phyloP scores from a whole-genome alignment of 92 coral and sea anemone genomes.

The Zoanthus gigantus region DNA sequence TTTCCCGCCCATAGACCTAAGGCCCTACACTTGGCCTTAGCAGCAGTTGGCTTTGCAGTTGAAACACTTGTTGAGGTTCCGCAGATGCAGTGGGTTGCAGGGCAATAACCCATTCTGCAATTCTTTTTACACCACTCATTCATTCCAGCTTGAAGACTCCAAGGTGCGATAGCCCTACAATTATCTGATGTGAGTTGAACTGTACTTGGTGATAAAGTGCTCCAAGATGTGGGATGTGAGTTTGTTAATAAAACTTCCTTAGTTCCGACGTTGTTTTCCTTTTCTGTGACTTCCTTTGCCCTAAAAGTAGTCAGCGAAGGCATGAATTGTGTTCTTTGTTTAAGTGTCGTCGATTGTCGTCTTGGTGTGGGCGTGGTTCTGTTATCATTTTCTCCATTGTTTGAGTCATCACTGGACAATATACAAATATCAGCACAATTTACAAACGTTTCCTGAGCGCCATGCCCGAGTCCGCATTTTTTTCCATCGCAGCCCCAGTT shows the following conservation, averaged over 20 bases:
- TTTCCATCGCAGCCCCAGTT: slow-evolving; percentile 40
- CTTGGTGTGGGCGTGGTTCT: neutral
- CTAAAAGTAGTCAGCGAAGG: neutral
- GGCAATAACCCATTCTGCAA: slow-evolving; percentile 15
- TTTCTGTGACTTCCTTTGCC: neutral
- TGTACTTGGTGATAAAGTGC: neutral
- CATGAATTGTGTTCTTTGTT: neutral
- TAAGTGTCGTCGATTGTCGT: neutral
- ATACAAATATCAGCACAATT: slow-evolving; percentile 48
- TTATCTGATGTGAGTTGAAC: neutral
- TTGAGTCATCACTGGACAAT: neutral
- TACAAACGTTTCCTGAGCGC: slow-evolving; percentile 49
- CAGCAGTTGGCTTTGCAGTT: neutral
- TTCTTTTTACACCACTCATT: slow-evolving; percentile 14
- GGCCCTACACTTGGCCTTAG: neutral
- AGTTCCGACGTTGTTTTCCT: neutral
- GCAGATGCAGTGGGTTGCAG: slow-evolving; percentile 12
- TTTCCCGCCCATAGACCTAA: slow-evolving; percentile 13
- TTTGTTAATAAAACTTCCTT: neutral
- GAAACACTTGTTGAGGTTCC: neutral
- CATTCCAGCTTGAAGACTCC: neutral
- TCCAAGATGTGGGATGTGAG: neutral
- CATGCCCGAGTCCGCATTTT: neutral
- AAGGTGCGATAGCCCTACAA: neutral
- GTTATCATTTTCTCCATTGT: neutral